Evolutionary conservation across 2,797 vertebrate species (phyloP).

Genomic region (Clarias platycephalus): DNA sequence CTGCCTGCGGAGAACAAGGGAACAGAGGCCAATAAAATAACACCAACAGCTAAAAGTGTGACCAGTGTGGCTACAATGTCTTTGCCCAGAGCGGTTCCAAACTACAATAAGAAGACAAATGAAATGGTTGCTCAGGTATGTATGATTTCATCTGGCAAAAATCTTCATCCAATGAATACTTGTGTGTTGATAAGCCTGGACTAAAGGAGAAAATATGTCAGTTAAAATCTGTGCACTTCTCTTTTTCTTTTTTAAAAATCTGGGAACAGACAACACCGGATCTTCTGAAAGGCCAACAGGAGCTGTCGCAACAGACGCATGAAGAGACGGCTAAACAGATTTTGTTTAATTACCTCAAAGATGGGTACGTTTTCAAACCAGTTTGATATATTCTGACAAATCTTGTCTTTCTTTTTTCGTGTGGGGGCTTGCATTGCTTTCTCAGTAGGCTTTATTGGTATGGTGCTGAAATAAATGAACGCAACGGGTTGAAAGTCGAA

Average conservation of each 20-base stretch:
- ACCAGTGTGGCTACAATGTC: constrained; percentile 54
- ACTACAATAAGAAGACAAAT: constrained; percentile 55
- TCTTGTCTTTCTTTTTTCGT: background rate
- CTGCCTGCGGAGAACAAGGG: constrained; percentile 58
- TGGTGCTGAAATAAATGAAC: background rate
- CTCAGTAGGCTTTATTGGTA: background rate
- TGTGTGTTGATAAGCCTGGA: background rate
- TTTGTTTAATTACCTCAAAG: constrained; percentile 94
- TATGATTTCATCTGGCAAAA: background rate
- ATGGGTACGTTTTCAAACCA: constrained; percentile 79
- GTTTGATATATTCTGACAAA: background rate
- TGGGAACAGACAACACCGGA: constrained; percentile 87
- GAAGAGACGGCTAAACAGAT: constrained; percentile 98
- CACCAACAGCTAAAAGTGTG: constrained; percentile 52
- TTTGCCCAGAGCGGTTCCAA: constrained; percentile 55
- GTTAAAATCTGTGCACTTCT: constrained; percentile 23
- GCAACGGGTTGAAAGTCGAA: background rate
- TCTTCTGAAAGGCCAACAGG: constrained; percentile 93
- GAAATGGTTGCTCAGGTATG: constrained; percentile 72
- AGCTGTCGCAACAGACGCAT: constrained; percentile 89
- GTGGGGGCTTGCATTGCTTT: background rate
- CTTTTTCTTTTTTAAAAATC: constrained; percentile 33
- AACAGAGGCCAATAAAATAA: constrained; percentile 51
- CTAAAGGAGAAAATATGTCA: background rate
- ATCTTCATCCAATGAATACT: background rate